phyloP scores from a whole-genome alignment of 1,140 invertebrate species.

The Protaetia brevitarsis region DNA sequence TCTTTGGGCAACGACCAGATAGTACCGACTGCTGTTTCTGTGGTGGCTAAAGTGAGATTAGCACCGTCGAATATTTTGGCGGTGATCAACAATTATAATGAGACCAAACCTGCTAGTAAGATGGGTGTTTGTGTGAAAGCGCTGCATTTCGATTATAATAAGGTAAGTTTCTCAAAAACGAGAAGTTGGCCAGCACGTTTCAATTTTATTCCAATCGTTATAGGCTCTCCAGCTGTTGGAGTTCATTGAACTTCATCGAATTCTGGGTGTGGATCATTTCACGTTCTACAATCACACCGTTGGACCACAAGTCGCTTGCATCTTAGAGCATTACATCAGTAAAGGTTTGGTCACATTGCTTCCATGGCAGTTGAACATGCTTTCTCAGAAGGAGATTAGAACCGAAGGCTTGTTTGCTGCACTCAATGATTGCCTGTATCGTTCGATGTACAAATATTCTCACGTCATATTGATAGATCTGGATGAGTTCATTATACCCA shows the following conservation, averaged over 20 bases:
- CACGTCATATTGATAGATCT: slow-evolving; percentile 84
- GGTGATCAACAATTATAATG: slow-evolving; percentile 55
- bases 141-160: slow-evolving; percentile 85
- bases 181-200: too few relatives aligned
- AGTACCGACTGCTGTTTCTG: slow-evolving; percentile 66
- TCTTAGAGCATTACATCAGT: slow-evolving; percentile 54
- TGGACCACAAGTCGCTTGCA: slow-evolving; percentile 70
- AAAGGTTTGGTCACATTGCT: slow-evolving; percentile 73
- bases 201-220: slow-evolving; percentile 30
- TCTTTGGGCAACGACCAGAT: slow-evolving; percentile 59
- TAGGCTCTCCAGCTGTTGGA: slow-evolving; percentile 80
- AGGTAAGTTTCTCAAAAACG: slow-evolving; percentile 54
- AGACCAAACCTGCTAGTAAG: slow-evolving; percentile 50
- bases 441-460: slow-evolving; percentile 78
- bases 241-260: slow-evolving; percentile 85
- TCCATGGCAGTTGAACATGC: slow-evolving; percentile 86
- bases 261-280: slow-evolving; percentile 85
- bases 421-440: slow-evolving; percentile 89
- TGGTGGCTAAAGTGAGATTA: slow-evolving; percentile 58
- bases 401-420: slow-evolving; percentile 90
- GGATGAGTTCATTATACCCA: slow-evolving; percentile 87
- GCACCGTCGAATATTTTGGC: slow-evolving; percentile 62
- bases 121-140: slow-evolving; percentile 93
- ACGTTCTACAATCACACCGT: slow-evolving; percentile 92
- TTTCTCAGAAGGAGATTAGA: slow-evolving; percentile 85